phyloP scores from a whole-genome alignment of 2,797 vertebrate species.

The Balearica regulorum region DNA sequence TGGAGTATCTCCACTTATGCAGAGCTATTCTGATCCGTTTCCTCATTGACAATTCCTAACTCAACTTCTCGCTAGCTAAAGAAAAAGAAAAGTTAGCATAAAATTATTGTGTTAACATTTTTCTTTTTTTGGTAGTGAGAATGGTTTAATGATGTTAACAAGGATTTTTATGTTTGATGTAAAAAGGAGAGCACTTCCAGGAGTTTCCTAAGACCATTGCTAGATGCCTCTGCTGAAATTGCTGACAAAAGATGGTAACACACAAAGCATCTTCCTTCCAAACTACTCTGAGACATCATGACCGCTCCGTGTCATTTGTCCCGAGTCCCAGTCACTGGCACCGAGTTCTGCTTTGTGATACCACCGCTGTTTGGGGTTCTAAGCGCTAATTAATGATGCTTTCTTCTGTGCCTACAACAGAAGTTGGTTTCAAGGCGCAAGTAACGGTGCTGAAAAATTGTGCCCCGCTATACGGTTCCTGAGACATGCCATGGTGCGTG shows the following conservation, averaged over 20 bases:
- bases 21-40: background rate
- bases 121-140: background rate
- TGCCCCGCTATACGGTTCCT: background rate
- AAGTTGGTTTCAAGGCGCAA: background rate
- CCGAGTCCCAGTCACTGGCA: background rate
- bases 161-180: background rate
- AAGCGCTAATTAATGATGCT: fast-evolving
- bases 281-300: background rate
- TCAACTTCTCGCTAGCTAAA: background rate
- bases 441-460: no score
- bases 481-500: fast-evolving
- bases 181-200: background rate
- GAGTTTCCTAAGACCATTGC: background rate
- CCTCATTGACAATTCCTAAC: background rate
- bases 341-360: background rate
- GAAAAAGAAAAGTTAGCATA: background rate
- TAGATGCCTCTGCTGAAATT: background rate
- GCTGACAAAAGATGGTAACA: fast-evolving
- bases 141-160: background rate
- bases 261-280: background rate
- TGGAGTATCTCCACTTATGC: background rate
- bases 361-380: background rate
- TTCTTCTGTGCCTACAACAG: background rate
- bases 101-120: background rate
- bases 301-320: fast-evolving